Evolutionary conservation across 1,140 invertebrate genomes (phyloP), one percentile per base, ranked within the genome.

Genomic region (Lordiphosa mommai): DNA sequence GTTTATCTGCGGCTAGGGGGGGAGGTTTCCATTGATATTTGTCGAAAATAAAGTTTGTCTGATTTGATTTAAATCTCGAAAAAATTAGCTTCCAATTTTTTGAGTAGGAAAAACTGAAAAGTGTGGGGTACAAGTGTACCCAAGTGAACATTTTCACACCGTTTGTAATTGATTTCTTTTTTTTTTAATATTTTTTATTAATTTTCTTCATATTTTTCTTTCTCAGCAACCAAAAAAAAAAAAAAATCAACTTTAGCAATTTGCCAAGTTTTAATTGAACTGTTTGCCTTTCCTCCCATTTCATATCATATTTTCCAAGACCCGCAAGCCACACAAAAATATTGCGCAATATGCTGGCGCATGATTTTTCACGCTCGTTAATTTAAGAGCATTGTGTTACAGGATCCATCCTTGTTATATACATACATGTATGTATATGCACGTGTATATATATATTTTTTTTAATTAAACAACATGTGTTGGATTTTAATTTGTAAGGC

Each of bases 381-480:
- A 70, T 63, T 84, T 43, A 63, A 63, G 61, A 68, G 58, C 65
- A 65, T 60, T 80, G 77, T 59, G 37, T 40, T 14, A 33, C 63
- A 46, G 63, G 64, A 59, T 23, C 20, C 20, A 5, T 23, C 64
- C 61, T 66, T 67, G 52, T 69, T 60, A 51, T 52, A 53, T 48
- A 30, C 65, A 50, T 40, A 41, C n/a, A n/a, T 16, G 41, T 16
- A 72, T 65, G 57, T 50, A 61, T 59, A 12, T 9, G 13, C 48
- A 57, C 53, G n/a, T n/a, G n/a, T n/a, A 29, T 30, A 33, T 14
- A 51, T n/a, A n/a, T n/a, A n/a, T 61, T 70, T 70, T 71, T 82
- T 82, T 82, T 77, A 82, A 82, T 82, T 82, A 82, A 82, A 82
- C 66, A 72, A 84, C 72, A 82, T 76, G 68, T 72, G 72, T 72